Evolutionary conservation across 64 coral and sea anemone species (phyloP), one percentile per base, ranked within the genome.

Genomic region (Orbicella faveolata): DNA sequence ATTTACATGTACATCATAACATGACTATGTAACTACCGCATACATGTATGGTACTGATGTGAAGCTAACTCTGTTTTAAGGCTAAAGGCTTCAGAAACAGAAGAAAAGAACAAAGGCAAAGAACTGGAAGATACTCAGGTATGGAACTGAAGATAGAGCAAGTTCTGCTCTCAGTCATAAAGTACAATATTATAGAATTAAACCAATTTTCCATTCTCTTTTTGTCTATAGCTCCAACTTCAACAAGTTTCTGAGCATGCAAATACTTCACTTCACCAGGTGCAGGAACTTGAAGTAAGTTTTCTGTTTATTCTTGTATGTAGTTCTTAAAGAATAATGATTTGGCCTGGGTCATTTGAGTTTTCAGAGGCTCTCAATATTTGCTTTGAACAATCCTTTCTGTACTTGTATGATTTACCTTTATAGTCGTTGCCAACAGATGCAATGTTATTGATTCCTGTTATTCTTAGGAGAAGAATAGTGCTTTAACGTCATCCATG

Each of bases 191-290:
- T 57, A 10, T 57, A 57, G 9, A 11, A 4, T 57, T 57, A 57
- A 14, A 57, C 8, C 13, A 73, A 15, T 36, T 64, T 14, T 4
- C 41, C 4, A 55, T 15, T 14, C 15, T 68, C 41, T 63, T 16
- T 34, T 81, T n/a, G 10, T 34, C 34, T 80, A 20, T 74, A 99
- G 97, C 76, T 95, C 36, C 93, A 95, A 83, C 80, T 99, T 84
- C 94, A 99, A 64, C 94, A 99, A 77, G 90, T 99, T 25, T 91
- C 97, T 6, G 97, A 99, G 69, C 94, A 99, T 69, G 97, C 97
- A 20, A 95, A 99, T 54, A 91, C 94, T 11, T 95, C 94, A 11
- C 81, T 93, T 52, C 94, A 99, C 21, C 94, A 99, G 91, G 81
- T 95, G 23, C 90, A 95, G 36, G 97, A 99, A 76, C 79, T 99